Base-by-base conservation (phyloP, 92 coral and sea anemone genomes). In the Bergia sp. region DNA sequence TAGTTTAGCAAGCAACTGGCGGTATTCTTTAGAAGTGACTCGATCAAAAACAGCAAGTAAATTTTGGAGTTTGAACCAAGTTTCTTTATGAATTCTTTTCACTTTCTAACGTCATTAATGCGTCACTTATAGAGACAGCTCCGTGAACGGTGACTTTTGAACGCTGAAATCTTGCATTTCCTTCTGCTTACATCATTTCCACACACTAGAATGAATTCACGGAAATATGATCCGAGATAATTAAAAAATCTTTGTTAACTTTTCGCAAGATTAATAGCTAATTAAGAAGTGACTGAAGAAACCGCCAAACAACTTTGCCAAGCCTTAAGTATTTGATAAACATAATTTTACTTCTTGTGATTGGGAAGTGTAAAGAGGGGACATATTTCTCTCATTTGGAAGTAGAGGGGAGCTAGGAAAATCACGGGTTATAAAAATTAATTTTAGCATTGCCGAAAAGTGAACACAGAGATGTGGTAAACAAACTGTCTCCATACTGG, bases 191-290 rank as follows among this genome's bases (percentile, higher is more conserved):
- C 65, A 84, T 84, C 87, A 84, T 84, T 76, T 29, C 58, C 78
- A 43, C 78, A 71, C 44, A 13, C 75, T 66, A 45, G 69, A 72
- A 61, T 65, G 75, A 91, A 82, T 91, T 88, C 91, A 82, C 91
- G 86, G 93, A 90, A 93, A 93, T 92, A 91, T 89, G 93, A 93
- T 95, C 94, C 91, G 66, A 85, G 92, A 88, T 95, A 95, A 95
- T 95, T 93, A 95, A 95, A 95, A 93, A 95, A 95, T 95, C 96
- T 95, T 90, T 95, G 98, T 95, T 93, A 91, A 96, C 95, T 95
- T 93, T 95, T 92, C 95, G 82, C 96, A 69, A 94, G 98, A 91
- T 97, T 96, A 96, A 95, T 90, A 93, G 90, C 95, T 97, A 92
- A 97, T 97, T 97, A 95, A 90, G 97, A 93, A 89, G 91, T 95